Percentiles rank a stretch among this genome's conserved stretches.
These are phyloP conservation scores for Gavialis gangeticus DNA, from an alignment of 2,113 vertebrate species.

Conservation along the genomic window DNA sequence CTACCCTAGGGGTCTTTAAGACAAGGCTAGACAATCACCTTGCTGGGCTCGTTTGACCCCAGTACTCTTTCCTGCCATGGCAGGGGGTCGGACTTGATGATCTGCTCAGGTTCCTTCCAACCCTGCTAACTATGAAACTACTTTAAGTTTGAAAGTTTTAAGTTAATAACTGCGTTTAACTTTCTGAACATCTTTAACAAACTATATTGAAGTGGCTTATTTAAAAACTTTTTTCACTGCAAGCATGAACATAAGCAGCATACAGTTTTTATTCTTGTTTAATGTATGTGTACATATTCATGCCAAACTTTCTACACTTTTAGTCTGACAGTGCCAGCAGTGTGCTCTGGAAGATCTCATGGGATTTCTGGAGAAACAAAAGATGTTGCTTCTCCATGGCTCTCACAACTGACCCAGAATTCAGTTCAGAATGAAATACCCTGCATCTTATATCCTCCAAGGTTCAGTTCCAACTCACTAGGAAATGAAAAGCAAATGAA, in stretches of 20 bases:
- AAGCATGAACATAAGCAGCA: background rate
- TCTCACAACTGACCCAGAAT: fast-evolving
- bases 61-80: too few relatives aligned
- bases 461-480: background rate
- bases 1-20: too few relatives aligned
- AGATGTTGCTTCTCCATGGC: background rate
- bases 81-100: too few relatives aligned
- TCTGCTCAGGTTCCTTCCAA: too few relatives aligned
- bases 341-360: background rate
- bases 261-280: background rate
- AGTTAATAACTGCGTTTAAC: background rate
- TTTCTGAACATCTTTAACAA: background rate
- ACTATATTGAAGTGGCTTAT: background rate
- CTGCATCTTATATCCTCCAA: background rate
- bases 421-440: background rate
- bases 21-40: too few relatives aligned
- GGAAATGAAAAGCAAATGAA: background rate
- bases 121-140: too few relatives aligned
- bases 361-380: background rate
- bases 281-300: background rate
- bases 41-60: too few relatives aligned
- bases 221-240: background rate
- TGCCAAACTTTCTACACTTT: background rate
- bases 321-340: background rate
- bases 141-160: background rate